Conservation (phyloP, 2,113 vertebrate species). For the Danionella cerebrum region DNA sequence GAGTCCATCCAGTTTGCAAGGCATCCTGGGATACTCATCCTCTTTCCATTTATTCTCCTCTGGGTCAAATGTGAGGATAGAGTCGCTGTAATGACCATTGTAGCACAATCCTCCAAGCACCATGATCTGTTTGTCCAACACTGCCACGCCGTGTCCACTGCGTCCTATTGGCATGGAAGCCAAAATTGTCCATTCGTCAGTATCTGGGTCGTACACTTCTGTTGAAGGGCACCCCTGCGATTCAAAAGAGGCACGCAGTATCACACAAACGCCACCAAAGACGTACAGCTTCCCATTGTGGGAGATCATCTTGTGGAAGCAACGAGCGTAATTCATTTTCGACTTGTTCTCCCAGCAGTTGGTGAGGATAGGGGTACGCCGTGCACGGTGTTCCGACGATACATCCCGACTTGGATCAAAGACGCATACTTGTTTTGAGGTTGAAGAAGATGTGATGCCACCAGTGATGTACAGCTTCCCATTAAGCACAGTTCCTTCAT, state of each 20-base stretch:
- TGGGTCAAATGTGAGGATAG: constrained; percentile 96
- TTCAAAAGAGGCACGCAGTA: constrained; percentile 94
- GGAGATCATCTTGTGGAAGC: constrained; percentile 99
- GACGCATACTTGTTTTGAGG: constrained; percentile 96
- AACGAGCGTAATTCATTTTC: constrained; percentile 99
- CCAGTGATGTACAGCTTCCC: constrained; percentile 95
- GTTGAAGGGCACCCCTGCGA: constrained; percentile 98
- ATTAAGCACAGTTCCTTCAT: constrained; percentile 91
- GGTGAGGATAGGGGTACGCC: constrained; percentile 78
- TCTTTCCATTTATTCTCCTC: constrained; percentile 99
- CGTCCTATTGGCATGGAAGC: constrained; percentile 98
- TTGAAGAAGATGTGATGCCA: constrained; percentile 97
- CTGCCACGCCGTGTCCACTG: constrained; percentile 94
- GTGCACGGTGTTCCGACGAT: constrained; percentile 77
- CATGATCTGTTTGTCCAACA: constrained; percentile 96
- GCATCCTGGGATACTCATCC: constrained; percentile 98
- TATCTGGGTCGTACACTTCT: constrained; percentile 91
- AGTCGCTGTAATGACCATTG: constrained; percentile 98
- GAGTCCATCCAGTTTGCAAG: constrained; percentile 96
- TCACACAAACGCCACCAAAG: constrained; percentile 95
- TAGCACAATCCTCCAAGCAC: constrained; percentile 97
- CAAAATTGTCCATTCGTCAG: constrained; percentile 96
- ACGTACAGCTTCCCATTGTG: constrained; percentile 98
- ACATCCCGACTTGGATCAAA: constrained; percentile 94
- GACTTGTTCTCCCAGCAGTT: constrained; percentile 99